Percentiles rank a stretch among this genome's conserved stretches.
phyloP scores from a whole-genome alignment of 1,140 invertebrate genomes.

The Radopholus similis region DNA sequence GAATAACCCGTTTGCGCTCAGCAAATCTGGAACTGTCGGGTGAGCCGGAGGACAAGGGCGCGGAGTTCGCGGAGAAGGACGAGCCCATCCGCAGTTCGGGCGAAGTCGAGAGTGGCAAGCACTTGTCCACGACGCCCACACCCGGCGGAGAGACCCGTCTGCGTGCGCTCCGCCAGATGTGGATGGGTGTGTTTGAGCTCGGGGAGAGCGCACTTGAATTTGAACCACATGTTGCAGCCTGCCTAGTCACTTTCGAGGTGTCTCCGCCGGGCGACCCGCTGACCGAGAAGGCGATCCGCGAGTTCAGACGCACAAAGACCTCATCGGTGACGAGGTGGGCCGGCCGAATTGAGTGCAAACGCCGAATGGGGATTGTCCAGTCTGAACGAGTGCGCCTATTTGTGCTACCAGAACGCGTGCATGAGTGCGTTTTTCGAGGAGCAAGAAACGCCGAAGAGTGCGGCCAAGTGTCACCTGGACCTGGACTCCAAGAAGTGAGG shows the following conservation, averaged over 20 bases:
- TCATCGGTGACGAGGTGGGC: constrained; percentile 18
- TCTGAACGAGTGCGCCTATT: constrained; percentile 45
- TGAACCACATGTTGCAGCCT: constrained; percentile 1
- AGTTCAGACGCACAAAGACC: constrained; percentile 8
- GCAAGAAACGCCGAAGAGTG: not conserved
- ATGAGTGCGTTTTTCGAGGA: constrained; percentile 36
- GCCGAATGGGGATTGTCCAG: constrained; percentile 6
- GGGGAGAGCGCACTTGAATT: not conserved
- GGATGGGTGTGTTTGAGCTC: not conserved
- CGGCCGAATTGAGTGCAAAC: not conserved
- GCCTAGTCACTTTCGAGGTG: constrained; percentile 23
- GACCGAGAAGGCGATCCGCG: not conserved
- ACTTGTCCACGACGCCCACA: not conserved
- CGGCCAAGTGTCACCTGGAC: constrained; percentile 29
- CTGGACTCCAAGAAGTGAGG: constrained; percentile 12
- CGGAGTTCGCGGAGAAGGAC: not conserved
- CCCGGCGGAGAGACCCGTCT: no score
- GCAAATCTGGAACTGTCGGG: not conserved
- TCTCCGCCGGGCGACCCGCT: not conserved
- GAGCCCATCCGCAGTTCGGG: not conserved
- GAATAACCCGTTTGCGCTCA: not conserved
- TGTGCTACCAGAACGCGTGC: constrained; percentile 46
- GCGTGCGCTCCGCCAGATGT: not conserved
- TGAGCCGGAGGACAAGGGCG: not conserved
- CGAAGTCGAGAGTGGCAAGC: not conserved